Conservation (phyloP, 2,113 vertebrate genomes). For the Argyrosomus japonicus region DNA sequence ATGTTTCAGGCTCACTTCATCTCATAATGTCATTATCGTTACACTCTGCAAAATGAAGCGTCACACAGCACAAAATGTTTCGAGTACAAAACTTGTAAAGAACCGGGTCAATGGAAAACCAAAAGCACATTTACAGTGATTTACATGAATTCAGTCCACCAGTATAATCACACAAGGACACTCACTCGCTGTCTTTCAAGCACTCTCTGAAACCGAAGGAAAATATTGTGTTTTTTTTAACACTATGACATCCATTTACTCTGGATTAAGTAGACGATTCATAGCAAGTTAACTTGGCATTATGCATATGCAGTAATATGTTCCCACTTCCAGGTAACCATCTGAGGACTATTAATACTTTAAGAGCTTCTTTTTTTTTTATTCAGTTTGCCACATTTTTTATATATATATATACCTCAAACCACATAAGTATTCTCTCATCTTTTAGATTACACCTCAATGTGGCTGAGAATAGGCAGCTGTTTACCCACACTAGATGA, state of each 20-base stretch:
- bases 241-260: conserved; percentile 14
- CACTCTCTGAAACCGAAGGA: conserved; percentile 33
- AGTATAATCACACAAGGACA: conserved; percentile 53
- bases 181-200: conserved; percentile 32
- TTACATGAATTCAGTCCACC: conserved; percentile 70
- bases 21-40: conserved; percentile 53
- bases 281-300: conserved; percentile 21
- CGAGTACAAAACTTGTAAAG: conserved; percentile 77
- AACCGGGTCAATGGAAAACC: conserved; percentile 68
- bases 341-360: conserved; percentile 13
- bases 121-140: conserved; percentile 80
- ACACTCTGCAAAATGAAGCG: conserved; percentile 69
- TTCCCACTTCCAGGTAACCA: conserved; percentile 40
- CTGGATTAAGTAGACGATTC: conserved; percentile 38
- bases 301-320: conserved; percentile 10
- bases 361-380: conserved; percentile 21
- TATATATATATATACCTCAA: neutral
- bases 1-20: conserved; percentile 69
- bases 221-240: neutral
- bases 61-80: conserved; percentile 66
- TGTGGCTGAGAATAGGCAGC: conserved; percentile 7
- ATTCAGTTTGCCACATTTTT: no score
- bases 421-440: neutral
- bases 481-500: neutral
- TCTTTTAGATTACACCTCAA: conserved; percentile 28